Base-by-base conservation (phyloP, 2,797 vertebrate species). In the Oreochromis mossambicus region DNA sequence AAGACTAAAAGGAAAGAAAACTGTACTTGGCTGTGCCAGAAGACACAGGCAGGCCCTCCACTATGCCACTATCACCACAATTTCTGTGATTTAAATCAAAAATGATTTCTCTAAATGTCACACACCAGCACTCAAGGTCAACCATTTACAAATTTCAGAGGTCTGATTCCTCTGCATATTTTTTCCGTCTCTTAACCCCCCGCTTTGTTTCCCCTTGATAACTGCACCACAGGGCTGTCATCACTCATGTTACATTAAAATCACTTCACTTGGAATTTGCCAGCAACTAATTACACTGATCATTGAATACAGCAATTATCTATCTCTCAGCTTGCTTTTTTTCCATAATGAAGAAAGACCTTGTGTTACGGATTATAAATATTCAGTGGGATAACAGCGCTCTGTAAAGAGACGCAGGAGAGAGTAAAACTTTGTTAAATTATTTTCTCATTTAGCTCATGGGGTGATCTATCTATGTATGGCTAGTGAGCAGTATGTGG, bases 261-360 rank as follows among this genome's bases (percentile, higher is more conserved):
- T 93, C 87, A 88, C 90, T 93, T 88, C 78, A 83, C 92, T 95
- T 85, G 79, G 87, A 92, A 93, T 90, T 91, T 91, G 90, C 87
- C 79, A 80, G 88, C 91, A 93, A 93, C 95, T 95, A 95, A 96
- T 96, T 96, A 95, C 92, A 94, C 95, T 96, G 94, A 96, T 95
- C 95, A 96, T 54, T 96, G 95, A 95, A 95, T 95, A 92, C 90
- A 93, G 95, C 95, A 95, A 95, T 96, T 94, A 95, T 94, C 91
- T 88, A 83, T 92, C 88, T 89, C 89, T 89, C 79, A 84, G 83
- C 84, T 84, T 88, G 77, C 81, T 83, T 91, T 92, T 89, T 84
- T 83, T n/a, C 21, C 38, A 78, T 89, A 88, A 93, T 93, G 93
- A 94, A 94, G 93, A 90, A 94, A 93, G 94, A 92, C 83, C 91